These are phyloP conservation scores for Eilema sororculum DNA, from an alignment of 2,888 invertebrate species.

Conservation along the genomic window DNA sequence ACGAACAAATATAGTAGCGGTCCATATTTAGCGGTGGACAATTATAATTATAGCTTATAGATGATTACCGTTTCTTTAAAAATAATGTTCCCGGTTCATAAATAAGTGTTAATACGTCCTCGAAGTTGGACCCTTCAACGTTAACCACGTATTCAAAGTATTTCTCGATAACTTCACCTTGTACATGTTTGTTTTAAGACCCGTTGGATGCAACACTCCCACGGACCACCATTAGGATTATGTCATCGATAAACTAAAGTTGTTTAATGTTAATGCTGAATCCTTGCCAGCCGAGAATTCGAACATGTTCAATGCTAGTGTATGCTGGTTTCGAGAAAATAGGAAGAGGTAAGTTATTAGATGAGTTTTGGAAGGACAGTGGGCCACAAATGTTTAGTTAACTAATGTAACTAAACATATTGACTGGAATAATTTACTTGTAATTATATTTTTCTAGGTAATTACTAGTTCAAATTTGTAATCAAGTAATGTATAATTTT, in stretches of 20 bases:
- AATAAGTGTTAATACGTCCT: neutral
- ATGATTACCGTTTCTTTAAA: neutral
- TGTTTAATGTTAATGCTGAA: neutral
- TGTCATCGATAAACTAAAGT: slow-evolving; percentile 1
- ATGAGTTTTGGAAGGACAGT: neutral
- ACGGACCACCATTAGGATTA: neutral
- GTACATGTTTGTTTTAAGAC: slow-evolving; percentile 3
- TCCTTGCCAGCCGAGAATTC: neutral
- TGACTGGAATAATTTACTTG: neutral
- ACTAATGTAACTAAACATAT: too few relatives aligned
- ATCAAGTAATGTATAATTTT: too few relatives aligned
- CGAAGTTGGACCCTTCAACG: neutral
- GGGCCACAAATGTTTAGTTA: neutral
- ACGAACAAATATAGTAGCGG: neutral
- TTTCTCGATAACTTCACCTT: neutral
- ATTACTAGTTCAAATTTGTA: too few relatives aligned
- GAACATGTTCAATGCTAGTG: neutral
- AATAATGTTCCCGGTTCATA: neutral
- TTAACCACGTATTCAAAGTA: neutral
- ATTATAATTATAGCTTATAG: neutral
- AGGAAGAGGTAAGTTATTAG: neutral
- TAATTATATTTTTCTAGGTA: neutral
- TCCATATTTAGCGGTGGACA: neutral
- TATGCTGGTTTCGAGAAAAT: neutral
- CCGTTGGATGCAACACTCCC: slow-evolving; percentile 4